A percentile compares a stretch with the other conserved stretches of the same genome.
Evolutionary conservation across 2,888 invertebrate genomes (phyloP).

Genomic region (Julus scanicus): DNA sequence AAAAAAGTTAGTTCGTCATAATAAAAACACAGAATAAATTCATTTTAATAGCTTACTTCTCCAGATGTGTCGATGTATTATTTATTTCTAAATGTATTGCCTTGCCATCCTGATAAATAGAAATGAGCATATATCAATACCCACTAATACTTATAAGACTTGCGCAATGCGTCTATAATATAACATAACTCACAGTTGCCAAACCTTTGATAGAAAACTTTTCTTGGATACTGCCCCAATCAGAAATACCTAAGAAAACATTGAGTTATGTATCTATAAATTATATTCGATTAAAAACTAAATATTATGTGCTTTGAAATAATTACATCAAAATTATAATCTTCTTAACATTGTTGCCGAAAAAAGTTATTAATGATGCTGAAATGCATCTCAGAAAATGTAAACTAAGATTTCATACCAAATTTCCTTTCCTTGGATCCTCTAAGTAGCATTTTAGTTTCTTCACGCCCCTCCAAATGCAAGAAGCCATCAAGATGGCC

Average conservation of each 20-base stretch:
- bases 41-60: neutral
- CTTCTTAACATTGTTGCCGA: no score
- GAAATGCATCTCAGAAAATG: neutral
- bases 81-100: neutral
- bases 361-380: neutral
- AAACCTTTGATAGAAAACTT: neutral
- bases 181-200: neutral
- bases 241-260: neutral
- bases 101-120: neutral
- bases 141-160: neutral
- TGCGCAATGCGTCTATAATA: neutral
- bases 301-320: no score
- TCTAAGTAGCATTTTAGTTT: constrained; percentile 2
- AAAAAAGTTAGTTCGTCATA: neutral
- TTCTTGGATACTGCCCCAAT: neutral
- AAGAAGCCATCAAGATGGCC: neutral
- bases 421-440: constrained; percentile 15
- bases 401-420: neutral
- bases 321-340: no score
- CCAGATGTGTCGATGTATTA: neutral
- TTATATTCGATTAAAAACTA: no score
- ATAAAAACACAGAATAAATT: neutral
- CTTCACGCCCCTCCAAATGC: constrained; percentile 32
- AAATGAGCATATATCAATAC: neutral
- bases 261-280: neutral